Conservation (phyloP, 2,888 invertebrate species). For the Tetheella fluctuosa region DNA sequence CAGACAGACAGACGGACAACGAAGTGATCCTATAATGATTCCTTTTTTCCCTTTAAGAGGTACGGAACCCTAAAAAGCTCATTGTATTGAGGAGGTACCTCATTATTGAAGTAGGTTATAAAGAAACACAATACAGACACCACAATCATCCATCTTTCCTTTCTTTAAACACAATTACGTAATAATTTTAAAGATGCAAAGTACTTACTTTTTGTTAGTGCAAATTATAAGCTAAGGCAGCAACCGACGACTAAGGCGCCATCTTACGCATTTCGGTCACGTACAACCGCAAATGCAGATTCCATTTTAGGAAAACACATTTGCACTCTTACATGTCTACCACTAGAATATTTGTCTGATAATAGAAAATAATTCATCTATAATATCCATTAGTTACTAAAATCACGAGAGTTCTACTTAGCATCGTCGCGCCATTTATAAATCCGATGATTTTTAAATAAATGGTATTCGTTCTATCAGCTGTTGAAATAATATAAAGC, state of each 20-base stretch:
- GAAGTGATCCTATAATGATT: no score
- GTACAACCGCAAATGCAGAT: conserved; percentile 36
- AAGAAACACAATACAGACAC: background rate
- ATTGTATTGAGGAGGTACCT: no score
- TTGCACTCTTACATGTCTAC: conserved; percentile 14
- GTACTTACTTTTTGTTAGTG: conserved; percentile 19
- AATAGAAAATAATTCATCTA: no score
- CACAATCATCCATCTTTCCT: background rate
- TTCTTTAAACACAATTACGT: background rate
- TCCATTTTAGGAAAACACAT: conserved; percentile 38
- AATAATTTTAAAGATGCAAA: conserved; percentile 19
- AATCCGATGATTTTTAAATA: no score
- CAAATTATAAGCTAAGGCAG: conserved; percentile 16
- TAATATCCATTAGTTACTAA: background rate
- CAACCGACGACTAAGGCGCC: conserved; percentile 15
- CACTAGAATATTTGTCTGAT: conserved; percentile 20
- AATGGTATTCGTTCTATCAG: no score
- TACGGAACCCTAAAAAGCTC: no score
- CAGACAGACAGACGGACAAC: no score
- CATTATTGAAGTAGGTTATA: no score
- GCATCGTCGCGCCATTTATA: no score
- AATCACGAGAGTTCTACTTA: no score
- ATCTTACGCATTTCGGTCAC: conserved; percentile 37
- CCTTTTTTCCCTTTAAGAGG: no score
- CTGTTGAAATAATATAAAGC: no score